A percentile compares a stretch with the other conserved stretches of the same genome.
Evolutionary conservation across 35 echinoderm and acorn worm species (phyloP).

Genomic region (Diadema setosum): DNA sequence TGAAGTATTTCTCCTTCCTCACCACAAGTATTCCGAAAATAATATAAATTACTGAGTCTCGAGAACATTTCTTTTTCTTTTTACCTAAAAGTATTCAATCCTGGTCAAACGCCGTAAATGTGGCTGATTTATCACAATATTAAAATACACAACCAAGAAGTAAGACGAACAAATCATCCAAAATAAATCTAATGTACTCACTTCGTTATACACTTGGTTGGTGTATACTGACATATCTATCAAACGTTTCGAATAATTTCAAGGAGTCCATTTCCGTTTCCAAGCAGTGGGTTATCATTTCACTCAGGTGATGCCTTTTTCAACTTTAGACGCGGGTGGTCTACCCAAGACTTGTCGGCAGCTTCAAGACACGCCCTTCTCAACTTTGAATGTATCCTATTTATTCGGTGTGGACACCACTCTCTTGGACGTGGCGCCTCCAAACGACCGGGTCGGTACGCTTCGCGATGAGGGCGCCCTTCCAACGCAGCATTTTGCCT

Average conservation of each 20-base stretch:
- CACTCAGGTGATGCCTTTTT: neutral
- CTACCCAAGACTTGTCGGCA: conserved; percentile 46
- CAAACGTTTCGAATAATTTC: neutral
- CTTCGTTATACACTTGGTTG: too few species aligned
- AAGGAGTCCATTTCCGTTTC: neutral
- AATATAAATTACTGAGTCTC: too few species aligned
- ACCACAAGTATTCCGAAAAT: too few species aligned
- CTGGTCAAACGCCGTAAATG: too few species aligned
- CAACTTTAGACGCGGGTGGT: conserved; percentile 52
- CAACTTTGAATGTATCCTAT: conserved; percentile 47
- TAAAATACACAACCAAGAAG: neutral
- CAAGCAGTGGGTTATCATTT: neutral
- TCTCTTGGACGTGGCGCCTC: conserved; percentile 41
- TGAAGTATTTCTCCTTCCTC: too few species aligned
- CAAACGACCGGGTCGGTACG: conserved; percentile 42
- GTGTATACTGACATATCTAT: neutral
- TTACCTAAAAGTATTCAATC: too few species aligned
- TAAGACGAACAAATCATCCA: neutral
- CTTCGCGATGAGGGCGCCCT: conserved; percentile 44
- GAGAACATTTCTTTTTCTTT: too few species aligned
- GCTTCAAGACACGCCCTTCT: conserved; percentile 56
- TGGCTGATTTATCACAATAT: too few species aligned
- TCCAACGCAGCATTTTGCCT: conserved; percentile 83
- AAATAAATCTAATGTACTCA: neutral
- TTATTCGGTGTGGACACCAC: conserved; percentile 33